Conservation (phyloP, 2,113 vertebrate species). For the Corythaeola cristata region DNA sequence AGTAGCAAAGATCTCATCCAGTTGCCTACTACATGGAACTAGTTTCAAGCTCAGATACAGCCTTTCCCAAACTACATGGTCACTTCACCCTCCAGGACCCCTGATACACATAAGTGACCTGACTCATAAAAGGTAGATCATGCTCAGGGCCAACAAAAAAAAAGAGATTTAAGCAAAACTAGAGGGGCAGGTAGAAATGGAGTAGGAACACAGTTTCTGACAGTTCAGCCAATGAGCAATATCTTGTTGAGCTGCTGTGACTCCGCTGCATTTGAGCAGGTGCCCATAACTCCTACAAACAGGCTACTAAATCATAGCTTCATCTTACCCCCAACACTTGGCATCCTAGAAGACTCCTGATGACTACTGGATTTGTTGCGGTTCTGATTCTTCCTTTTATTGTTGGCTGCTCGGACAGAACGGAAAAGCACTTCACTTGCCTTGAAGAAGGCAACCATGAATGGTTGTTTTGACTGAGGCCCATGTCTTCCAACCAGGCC, state of each 20-base stretch:
- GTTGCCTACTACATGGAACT: not conserved
- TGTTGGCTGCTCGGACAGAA: constrained; percentile 90
- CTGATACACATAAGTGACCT: not conserved
- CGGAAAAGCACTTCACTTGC: constrained; percentile 95
- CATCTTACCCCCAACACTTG: constrained; percentile 83
- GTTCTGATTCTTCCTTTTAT: constrained; percentile 91
- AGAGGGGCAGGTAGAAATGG: not conserved
- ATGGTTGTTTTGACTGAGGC: constrained; percentile 96
- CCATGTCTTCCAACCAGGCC: constrained; percentile 93
- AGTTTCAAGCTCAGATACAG: not conserved
- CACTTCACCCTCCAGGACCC: not conserved
- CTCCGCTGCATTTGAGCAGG: not conserved
- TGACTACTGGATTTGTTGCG: constrained; percentile 90
- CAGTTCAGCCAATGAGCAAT: not conserved
- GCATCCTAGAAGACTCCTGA: constrained; percentile 86
- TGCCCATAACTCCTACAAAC: not conserved
- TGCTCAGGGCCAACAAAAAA: not conserved
- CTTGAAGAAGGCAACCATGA: constrained; percentile 98
- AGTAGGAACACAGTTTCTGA: not conserved
- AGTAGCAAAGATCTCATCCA: not conserved
- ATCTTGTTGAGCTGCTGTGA: not conserved
- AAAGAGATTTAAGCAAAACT: not conserved
- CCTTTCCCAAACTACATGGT: not conserved
- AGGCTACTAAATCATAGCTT: not conserved
- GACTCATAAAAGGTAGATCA: not conserved